Percentiles rank a stretch among this genome's conserved stretches.
Evolutionary conservation across 2,113 vertebrate genomes (phyloP).

Genomic region (Mirza zaza): DNA sequence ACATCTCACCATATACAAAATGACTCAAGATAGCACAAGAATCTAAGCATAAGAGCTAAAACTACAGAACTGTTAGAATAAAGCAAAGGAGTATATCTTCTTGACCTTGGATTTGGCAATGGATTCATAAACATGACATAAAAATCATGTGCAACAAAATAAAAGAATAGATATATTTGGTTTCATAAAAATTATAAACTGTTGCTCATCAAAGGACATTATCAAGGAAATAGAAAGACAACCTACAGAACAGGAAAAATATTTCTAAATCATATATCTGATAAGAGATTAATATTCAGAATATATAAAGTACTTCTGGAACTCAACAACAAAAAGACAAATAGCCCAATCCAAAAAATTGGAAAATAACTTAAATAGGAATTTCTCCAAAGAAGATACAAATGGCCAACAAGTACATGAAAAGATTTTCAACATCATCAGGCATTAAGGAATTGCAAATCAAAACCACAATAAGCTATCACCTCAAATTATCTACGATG

Average conservation of each 20-base stretch:
- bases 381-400: not conserved
- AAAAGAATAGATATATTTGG: not conserved
- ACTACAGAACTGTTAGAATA: not conserved
- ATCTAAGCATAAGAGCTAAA: not conserved
- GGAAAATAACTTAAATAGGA: not conserved
- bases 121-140: not conserved
- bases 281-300: not conserved
- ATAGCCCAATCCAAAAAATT: not conserved
- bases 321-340: not conserved
- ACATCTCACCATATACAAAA: not conserved
- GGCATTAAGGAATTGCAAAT: not conserved
- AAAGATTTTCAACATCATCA: not conserved
- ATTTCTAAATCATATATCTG: not conserved
- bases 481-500: not conserved
- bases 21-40: not conserved
- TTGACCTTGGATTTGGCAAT: not conserved
- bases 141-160: not conserved
- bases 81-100: not conserved
- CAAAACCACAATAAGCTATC: not conserved
- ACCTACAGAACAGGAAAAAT: not conserved
- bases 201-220: not conserved
- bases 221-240: not conserved
- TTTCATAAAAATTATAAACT: not conserved
- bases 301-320: not conserved
- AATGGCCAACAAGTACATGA: not conserved